phyloP scores from a whole-genome alignment of 2,113 vertebrate species.

The Phrynocephalus versicolor region DNA sequence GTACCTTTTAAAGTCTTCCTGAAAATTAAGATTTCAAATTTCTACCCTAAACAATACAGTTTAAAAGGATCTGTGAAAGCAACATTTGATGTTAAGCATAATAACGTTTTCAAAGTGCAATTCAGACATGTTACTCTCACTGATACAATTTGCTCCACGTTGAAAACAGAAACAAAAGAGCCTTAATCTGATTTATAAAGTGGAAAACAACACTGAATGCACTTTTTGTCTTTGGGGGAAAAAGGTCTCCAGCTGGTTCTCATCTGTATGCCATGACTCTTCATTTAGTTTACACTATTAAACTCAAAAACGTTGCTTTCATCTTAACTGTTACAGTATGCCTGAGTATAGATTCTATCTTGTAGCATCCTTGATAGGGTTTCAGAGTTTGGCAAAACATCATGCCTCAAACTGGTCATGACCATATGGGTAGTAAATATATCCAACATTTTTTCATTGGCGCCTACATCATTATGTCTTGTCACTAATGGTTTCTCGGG shows the following conservation, averaged over 20 bases:
- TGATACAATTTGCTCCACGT: constrained; percentile 59
- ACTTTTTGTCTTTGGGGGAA: constrained; percentile 53
- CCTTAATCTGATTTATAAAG: constrained; percentile 74
- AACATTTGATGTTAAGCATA: constrained; percentile 57
- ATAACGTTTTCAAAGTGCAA: constrained; percentile 63
- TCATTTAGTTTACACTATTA: constrained; percentile 81
- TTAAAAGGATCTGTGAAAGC: constrained; percentile 50
- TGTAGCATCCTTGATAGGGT: constrained; percentile 75
- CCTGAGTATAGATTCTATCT: constrained; percentile 72
- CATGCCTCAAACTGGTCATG: constrained; percentile 64
- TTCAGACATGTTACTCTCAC: constrained; percentile 51
- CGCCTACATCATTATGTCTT: constrained; percentile 77
- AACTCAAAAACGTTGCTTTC: constrained; percentile 74
- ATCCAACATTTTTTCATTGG: constrained; percentile 80
- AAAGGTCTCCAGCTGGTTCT: constrained; percentile 73
- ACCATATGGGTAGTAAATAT: constrained; percentile 73
- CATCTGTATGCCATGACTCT: constrained; percentile 76
- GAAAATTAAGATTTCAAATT: constrained; percentile 26
- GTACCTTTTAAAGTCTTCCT: constrained; percentile 19
- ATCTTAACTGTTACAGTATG: constrained; percentile 79
- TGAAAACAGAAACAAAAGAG: constrained; percentile 64
- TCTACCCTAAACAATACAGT: constrained; percentile 30
- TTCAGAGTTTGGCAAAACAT: constrained; percentile 73
- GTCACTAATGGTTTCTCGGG: constrained; percentile 76
- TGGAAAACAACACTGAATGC: constrained; percentile 67